Base-by-base conservation (phyloP, 1,140 invertebrate species). In the Microplitis demolitor region DNA sequence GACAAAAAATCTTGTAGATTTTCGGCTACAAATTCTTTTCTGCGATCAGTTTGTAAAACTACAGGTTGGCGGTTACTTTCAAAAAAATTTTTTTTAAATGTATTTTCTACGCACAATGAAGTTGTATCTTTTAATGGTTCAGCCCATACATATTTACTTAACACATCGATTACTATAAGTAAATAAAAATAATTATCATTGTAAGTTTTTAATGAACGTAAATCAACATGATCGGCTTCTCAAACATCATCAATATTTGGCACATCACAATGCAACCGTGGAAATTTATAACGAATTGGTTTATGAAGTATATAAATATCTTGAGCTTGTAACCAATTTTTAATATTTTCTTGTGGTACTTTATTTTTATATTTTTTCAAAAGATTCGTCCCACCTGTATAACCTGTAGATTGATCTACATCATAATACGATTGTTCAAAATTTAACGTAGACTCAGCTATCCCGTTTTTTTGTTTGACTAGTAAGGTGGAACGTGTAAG, bases 141-240 rank as follows among this genome's bases (percentile, higher is more conserved):
- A 14, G 77, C 76, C 79, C 78, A 87, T 3, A 77, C 80, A 71
- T 77, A 83, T 71, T 84, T 85, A 72, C 76, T 78, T 60, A 87
- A 82, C 1, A 80, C 74, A 72, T 87, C 84, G 56, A 87, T 86
- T 2, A 83, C 79, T 9, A 76, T 78, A 14, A 88, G 69, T 24
- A 88, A 54, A 70, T 82, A 88, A 1, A 71, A 74, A 60, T 70
- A 70, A 16, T 74, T 72, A 62, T 80, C 64, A 75, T 87, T 86
- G 24, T 78, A 73, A 35, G 71, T 73, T 67, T 72, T 78, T 6
- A 86, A 64, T 33, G 66, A 68, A 37, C 78, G 9, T 61, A 87
- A 70, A 74, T 82, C 80, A 3, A 76, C 69, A 34, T 87, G 76
- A 77, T 88, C 85, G 6, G 79, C 76, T 74, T 87, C 81, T 78